These are phyloP conservation scores for Maccullochella peelii DNA, from an alignment of 2,113 vertebrate genomes.

Conservation along the genomic window DNA sequence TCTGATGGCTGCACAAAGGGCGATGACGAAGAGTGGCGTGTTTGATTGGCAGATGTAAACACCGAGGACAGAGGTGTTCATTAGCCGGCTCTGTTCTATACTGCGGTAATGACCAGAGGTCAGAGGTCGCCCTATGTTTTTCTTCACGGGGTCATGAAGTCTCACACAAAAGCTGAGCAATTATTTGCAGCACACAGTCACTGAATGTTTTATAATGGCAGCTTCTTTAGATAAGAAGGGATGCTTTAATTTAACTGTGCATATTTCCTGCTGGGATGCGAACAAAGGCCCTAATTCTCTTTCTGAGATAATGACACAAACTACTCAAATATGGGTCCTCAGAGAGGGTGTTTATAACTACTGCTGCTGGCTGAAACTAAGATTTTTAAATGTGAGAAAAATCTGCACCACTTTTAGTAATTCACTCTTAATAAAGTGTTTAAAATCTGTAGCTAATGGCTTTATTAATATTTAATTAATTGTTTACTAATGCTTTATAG, in stretches of 20 bases:
- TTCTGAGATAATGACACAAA: constrained; percentile 56
- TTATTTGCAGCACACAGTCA: constrained; percentile 63
- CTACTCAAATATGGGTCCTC: constrained; percentile 33
- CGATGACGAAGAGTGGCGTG: constrained; percentile 37
- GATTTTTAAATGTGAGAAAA: constrained; percentile 14
- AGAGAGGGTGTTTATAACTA: constrained; percentile 27
- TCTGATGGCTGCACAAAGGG: constrained; percentile 66
- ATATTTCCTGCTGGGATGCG: constrained; percentile 57
- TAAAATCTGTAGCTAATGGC: background rate
- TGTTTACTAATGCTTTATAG: background rate
- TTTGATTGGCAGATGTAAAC: constrained; percentile 72
- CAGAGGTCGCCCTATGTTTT: constrained; percentile 71
- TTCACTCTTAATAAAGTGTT: background rate
- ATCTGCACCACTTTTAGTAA: background rate
- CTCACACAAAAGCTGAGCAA: constrained; percentile 69
- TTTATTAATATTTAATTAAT: constrained; percentile 2
- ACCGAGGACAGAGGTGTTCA: constrained; percentile 72
- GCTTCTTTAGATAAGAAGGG: constrained; percentile 58
- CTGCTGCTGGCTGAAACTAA: constrained; percentile 10
- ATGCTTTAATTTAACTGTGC: constrained; percentile 61
- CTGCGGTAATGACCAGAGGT: constrained; percentile 57
- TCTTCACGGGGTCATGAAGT: constrained; percentile 66
- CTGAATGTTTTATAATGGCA: constrained; percentile 56
- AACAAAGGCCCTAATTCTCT: constrained; percentile 63
- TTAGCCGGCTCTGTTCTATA: constrained; percentile 73